Base-by-base conservation (phyloP, 1,140 invertebrate genomes). In the Drosophila watanabei region DNA sequence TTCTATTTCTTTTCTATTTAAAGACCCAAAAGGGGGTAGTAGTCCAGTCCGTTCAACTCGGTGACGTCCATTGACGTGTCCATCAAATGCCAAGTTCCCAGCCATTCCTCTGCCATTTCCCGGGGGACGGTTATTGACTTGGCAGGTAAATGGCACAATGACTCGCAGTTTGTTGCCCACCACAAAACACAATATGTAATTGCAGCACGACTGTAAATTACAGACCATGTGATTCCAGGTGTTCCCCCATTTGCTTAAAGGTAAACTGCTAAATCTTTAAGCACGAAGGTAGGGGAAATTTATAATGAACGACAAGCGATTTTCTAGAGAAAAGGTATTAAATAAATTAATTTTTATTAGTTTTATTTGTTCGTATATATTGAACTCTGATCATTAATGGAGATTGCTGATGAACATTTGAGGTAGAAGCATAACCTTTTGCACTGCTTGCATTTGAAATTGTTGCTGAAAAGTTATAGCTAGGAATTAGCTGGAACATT, bases 121-220 rank as follows among this genome's bases (percentile, higher is more conserved):
- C 60, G 45, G 64, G 76, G 75, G 75, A 80, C 82, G 82, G 82
- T 85, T 85, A 85, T 85, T 85, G 82, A 85, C 82, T 85, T 85
- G 72, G 32, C 73, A 69, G 68, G 62, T 85, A 85, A 85, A 71
- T 85, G 82, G 82, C 78, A 85, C 82, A 85, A 85, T 80, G 82
- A 85, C 82, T 85, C 75, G 63, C 56, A 85, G 72, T 72, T 79
- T 79, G 75, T 84, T 80, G 76, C 61, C 72, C 81, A 70, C 69
- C 30, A 11, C 4, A 39, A 57, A 11, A 57, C 35, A 79, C 68
- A 75, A 80, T 80, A 60, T 73, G 70, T 73, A 75, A 75, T 73
- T 75, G 71, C 71, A 18, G 69, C 69, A 43, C 71, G 69, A 52
- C 46, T 73, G 68, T 37, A 37, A 32, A 43, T 71, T 71, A 24